Evolutionary conservation across 2,797 vertebrate genomes (phyloP).

Genomic region (Arrhamphus sclerolepis): DNA sequence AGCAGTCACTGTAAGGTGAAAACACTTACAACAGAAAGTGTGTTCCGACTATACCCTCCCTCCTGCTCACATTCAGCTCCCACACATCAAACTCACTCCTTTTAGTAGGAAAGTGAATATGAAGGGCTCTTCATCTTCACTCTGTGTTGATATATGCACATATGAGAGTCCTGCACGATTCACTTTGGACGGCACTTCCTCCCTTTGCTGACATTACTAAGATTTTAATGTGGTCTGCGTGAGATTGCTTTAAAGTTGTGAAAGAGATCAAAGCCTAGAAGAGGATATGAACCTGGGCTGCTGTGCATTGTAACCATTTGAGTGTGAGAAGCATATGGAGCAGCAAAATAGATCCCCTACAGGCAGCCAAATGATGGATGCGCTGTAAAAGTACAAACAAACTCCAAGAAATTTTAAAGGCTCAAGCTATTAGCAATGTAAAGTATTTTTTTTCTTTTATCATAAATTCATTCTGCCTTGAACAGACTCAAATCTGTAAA

Average conservation of each 20-base stretch:
- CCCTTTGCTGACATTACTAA: constrained; percentile 56
- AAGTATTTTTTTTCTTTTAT: no score
- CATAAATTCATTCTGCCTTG: no score
- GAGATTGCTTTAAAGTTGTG: constrained; percentile 66
- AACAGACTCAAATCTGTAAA: no score
- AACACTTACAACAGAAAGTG: constrained; percentile 37
- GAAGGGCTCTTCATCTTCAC: constrained; percentile 64
- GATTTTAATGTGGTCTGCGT: constrained; percentile 70
- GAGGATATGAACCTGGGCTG: constrained; percentile 58
- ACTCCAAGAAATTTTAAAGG: no score
- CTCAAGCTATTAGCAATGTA: no score
- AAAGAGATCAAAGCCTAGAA: constrained; percentile 68
- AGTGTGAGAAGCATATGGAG: constrained; percentile 38
- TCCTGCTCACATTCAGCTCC: constrained; percentile 40
- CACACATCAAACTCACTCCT: constrained; percentile 51
- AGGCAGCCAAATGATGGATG: constrained; percentile 32
- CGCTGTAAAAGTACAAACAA: constrained; percentile 21
- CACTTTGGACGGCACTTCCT: constrained; percentile 53
- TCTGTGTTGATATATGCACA: constrained; percentile 49
- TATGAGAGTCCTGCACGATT: constrained; percentile 49
- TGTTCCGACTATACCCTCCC: constrained; percentile 15
- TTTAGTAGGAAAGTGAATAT: constrained; percentile 57
- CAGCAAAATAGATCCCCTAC: constrained; percentile 40
- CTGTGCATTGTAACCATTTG: constrained; percentile 52
- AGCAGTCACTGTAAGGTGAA: constrained; percentile 38